Base-by-base conservation (phyloP, 2,797 vertebrate genomes). In the Oryzias dopingdopingensis region DNA sequence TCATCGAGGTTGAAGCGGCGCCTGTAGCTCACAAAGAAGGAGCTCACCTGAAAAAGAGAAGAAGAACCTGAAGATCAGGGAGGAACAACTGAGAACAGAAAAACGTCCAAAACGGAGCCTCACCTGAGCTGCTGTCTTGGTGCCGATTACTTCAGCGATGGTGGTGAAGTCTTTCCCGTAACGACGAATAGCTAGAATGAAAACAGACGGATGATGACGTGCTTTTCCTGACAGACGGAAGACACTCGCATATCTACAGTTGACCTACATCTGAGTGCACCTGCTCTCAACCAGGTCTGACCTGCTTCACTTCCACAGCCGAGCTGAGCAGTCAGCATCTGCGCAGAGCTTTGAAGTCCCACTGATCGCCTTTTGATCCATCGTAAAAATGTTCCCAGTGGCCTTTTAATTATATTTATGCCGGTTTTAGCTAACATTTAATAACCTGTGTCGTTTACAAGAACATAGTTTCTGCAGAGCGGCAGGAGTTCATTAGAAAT, bases 1-100 rank as follows among this genome's bases (percentile, higher is more conserved):
- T 95, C 94, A 55, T 96, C 94, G 75, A 96, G 89, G 74, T 94
- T 95, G 86, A 96, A 96, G 22, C 95, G 89, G 6, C 95, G 93
- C 10, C 95, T 90, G 80, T 96, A 95, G 85, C 94, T 95, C 77
- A 95, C 90, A 7, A 95, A 95, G 88, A 96, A 96, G 0, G 93
- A 95, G 67, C 94, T 93, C 79, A 96, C 94, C 89, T 96, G 94
- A 42, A 37, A 12, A 18, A 37, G n/a, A 46, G 4, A 7, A 4
- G 10, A 13, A 37, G 32, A 12, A 3, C 10, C 32, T 3, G 32
- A 37, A n/a, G 12, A 23, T 12, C 8, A 48, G 20, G 14, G 12
- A 57, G 69, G 40, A 72, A 48, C 13, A 20, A 14, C 12, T 22
- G 24, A 65, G 52, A 64, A 64, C 49, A 60, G 26, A 57, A 13